These are phyloP conservation scores for Peromyscus maniculatus DNA, from an alignment of 2,113 vertebrate species.

Conservation along the genomic window DNA sequence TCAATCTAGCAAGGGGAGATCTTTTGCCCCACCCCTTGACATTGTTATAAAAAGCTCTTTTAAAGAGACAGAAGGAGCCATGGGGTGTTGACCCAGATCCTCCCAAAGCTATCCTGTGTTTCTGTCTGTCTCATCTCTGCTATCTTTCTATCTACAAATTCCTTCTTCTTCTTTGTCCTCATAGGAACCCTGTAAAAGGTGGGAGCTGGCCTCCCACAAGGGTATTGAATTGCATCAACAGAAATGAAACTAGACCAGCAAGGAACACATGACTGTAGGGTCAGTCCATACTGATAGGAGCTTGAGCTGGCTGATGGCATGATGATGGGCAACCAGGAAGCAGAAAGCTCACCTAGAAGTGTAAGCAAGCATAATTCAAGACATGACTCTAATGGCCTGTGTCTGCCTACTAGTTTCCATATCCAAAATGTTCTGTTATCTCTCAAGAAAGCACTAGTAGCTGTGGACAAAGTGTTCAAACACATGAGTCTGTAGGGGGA, in stretches of 20 bases:
- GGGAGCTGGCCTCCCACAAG: too few species aligned
- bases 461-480: not conserved
- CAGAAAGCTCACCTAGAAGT: not conserved
- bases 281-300: not conserved
- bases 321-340: not conserved
- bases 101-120: too few species aligned
- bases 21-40: too few species aligned
- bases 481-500: not conserved
- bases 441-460: not conserved
- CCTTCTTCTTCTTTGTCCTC: too few species aligned
- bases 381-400: not conserved
- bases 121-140: too few species aligned
- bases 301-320: not conserved
- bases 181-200: too few species aligned
- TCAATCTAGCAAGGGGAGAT: too few species aligned
- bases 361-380: not conserved
- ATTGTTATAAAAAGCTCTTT: too few species aligned
- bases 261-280: not conserved
- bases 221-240: not conserved
- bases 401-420: not conserved
- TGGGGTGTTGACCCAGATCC: too few species aligned
- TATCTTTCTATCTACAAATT: too few species aligned
- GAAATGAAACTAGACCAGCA: not conserved
- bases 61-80: too few species aligned
- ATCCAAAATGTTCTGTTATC: not conserved